Evolutionary conservation across 2,888 invertebrate genomes (phyloP).

Genomic region (Serripes groenlandicus): DNA sequence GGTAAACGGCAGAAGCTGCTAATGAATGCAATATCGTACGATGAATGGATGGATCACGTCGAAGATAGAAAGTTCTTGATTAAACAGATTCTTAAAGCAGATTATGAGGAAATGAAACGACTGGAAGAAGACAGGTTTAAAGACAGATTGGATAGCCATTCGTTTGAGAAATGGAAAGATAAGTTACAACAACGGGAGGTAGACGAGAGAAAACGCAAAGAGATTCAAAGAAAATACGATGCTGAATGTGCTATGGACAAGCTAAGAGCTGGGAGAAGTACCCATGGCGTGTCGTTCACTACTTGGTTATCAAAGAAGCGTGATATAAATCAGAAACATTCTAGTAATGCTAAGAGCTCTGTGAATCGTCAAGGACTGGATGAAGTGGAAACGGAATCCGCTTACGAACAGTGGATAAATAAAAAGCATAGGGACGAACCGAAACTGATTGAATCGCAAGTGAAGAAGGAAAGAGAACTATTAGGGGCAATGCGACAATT

Average conservation of each 20-base stretch:
- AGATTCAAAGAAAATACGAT: slow-evolving; percentile 59
- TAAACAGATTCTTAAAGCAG: slow-evolving; percentile 72
- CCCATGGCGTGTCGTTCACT: slow-evolving; percentile 54
- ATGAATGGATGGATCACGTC: slow-evolving; percentile 79
- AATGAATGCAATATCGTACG: slow-evolving; percentile 75
- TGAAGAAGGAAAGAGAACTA: slow-evolving; percentile 25
- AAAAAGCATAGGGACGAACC: slow-evolving; percentile 50
- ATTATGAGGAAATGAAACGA: slow-evolving; percentile 64
- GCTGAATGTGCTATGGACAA: slow-evolving; percentile 52
- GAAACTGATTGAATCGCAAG: slow-evolving; percentile 30
- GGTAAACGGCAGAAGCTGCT: slow-evolving; percentile 75
- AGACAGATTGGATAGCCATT: slow-evolving; percentile 53
- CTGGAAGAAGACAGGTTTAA: slow-evolving; percentile 68
- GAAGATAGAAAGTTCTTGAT: slow-evolving; percentile 75
- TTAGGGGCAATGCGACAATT: slow-evolving; percentile 9
- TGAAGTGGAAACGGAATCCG: slow-evolving; percentile 36
- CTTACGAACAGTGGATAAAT: slow-evolving; percentile 47
- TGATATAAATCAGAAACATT: slow-evolving; percentile 27
- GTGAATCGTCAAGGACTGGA: background rate
- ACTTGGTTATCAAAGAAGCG: slow-evolving; percentile 67
- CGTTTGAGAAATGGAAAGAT: slow-evolving; percentile 70
- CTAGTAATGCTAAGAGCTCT: background rate
- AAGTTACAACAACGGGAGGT: slow-evolving; percentile 61
- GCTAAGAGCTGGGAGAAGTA: slow-evolving; percentile 33
- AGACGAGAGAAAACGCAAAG: slow-evolving; percentile 59